Evolutionary conservation across 2,113 vertebrate genomes (phyloP).

Genomic region (Caranx melampygus): DNA sequence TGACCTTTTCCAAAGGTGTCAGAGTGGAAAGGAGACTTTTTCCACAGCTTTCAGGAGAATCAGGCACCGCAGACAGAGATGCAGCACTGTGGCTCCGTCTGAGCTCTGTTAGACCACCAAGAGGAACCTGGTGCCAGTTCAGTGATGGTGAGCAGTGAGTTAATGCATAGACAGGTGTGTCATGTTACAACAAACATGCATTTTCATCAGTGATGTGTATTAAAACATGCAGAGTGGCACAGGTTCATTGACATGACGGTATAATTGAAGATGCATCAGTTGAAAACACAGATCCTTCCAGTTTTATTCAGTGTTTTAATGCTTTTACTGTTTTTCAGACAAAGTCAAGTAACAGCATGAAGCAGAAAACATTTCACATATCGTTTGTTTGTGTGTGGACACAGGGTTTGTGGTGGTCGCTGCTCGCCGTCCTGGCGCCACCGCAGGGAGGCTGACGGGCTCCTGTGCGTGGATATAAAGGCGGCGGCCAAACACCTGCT

Average conservation of each 20-base stretch:
- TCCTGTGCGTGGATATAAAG: conserved; percentile 6
- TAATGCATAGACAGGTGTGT: too few species aligned
- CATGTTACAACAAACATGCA: too few species aligned
- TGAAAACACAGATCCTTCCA: neutral
- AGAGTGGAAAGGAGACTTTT: conserved; percentile 52
- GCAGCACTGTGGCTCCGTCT: neutral
- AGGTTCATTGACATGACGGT: neutral
- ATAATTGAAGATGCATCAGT: neutral
- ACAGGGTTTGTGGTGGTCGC: neutral
- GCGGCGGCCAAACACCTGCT: conserved; percentile 3
- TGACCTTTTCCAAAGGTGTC: conserved; percentile 76
- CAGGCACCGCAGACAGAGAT: neutral
- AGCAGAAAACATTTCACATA: neutral
- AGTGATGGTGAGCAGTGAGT: too few species aligned
- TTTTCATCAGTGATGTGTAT: too few species aligned
- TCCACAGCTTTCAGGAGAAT: conserved; percentile 31
- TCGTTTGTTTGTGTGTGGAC: neutral
- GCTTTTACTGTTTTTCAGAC: neutral
- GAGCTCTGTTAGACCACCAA: too few species aligned
- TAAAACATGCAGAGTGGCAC: neutral
- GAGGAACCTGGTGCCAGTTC: too few species aligned
- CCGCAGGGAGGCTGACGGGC: neutral
- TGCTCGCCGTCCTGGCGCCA: neutral
- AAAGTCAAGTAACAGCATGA: neutral
- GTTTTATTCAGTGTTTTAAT: neutral